Percentiles rank a stretch among this genome's conserved stretches.
Evolutionary conservation across 2,888 invertebrate species (phyloP).

Genomic region (Creontiades dilutus): DNA sequence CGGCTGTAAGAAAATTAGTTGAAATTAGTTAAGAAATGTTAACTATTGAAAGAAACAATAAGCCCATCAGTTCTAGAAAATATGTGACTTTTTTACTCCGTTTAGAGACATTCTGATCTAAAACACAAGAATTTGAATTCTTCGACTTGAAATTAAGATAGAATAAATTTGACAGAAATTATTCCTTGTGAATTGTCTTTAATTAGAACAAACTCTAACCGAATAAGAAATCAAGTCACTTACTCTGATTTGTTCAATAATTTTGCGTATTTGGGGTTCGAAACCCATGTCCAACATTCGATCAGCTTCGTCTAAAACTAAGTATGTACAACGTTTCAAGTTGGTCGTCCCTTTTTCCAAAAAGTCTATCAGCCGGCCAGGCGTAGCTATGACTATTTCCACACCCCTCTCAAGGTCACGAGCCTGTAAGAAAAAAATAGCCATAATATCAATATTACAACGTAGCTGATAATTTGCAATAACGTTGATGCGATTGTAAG

Average conservation of each 20-base stretch:
- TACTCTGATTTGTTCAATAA: conserved; percentile 92
- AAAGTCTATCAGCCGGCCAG: conserved; percentile 92
- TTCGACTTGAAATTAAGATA: no score
- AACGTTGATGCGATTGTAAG: no score
- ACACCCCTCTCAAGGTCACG: conserved; percentile 88
- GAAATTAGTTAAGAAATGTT: no score
- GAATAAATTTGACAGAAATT: background rate
- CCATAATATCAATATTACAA: no score
- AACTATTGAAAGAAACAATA: no score
- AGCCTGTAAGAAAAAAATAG: conserved; percentile 79
- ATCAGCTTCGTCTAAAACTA: conserved; percentile 94
- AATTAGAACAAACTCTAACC: background rate
- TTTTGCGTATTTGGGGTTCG: conserved; percentile 96
- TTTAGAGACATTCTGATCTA: no score
- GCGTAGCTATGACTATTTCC: conserved; percentile 93
- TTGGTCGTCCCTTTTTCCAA: conserved; percentile 89
- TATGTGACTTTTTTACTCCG: no score
- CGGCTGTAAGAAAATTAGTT: conserved; percentile 79
- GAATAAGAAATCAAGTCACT: conserved; percentile 74
- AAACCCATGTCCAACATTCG: conserved; percentile 99
- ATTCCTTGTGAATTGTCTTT: background rate
- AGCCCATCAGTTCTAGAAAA: no score
- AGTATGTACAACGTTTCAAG: conserved; percentile 91
- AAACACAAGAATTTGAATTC: no score
- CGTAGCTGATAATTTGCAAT: no score